Base-by-base conservation (phyloP, 2,888 invertebrate species). In the Acleris literana region DNA sequence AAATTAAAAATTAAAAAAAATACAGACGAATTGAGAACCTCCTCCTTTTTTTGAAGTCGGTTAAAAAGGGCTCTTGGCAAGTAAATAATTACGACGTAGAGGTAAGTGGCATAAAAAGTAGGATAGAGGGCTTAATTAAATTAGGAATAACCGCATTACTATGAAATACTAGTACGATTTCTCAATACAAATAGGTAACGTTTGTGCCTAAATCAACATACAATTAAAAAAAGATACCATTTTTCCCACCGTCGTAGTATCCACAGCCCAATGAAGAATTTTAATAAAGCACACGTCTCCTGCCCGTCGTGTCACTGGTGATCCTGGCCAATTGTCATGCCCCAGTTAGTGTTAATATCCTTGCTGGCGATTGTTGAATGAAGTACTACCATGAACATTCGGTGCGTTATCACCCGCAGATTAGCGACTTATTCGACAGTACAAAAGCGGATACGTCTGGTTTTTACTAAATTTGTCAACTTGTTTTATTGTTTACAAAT, bases 281-380 rank as follows among this genome's bases (percentile, higher is more conserved):
- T 66, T 65, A 69, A 68, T 70, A 64, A 70, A 68, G 69, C 72
- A 72, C 75, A 68, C 76, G 75, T 72, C 74, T 77, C 72, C 65
- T 69, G 69, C 46, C 68, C 63, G 70, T 72, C 69, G 71, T 73
- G 64, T 70, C 75, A 74, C 70, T 68, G 46, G 62, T 62, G 74
- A 75, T 85, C 87, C 87, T 82, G 82, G 68, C 79, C 85, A 86
- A 84, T 84, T 85, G 81, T 72, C 76, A 72, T 78, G 85, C 70
- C 81, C 85, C 78, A 84, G 74, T 81, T 63, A 17, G 80, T 68
- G 69, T 70, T 75, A 75, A 79, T 79, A 82, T 82, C 83, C 87
- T 84, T 80, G 74, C 78, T 79, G 74, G 70, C 74, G 74, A 80
- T 78, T 81, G 77, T 71, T 72, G 79, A 79, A 76, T 78, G 76